Base-by-base conservation (phyloP, 2,797 vertebrate genomes). In the Sebastes miniatus region DNA sequence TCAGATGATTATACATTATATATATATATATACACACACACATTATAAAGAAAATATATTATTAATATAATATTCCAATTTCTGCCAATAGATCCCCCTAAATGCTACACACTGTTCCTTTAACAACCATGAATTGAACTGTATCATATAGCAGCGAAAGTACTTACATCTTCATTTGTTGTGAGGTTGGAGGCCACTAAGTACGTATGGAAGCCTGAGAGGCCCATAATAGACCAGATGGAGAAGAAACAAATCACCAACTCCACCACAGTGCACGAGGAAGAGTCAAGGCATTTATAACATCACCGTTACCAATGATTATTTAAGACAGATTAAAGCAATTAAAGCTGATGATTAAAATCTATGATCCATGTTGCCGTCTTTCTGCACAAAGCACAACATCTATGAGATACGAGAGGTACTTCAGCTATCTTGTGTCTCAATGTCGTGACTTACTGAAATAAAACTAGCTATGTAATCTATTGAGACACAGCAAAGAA, bases 151-250 rank as follows among this genome's bases (percentile, higher is more conserved):
- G 24, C 0, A 1, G 4, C 20, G 7, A 2, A 3, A 27, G 32
- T 92, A 96, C 97, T 98, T 89, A 98, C 98, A 2, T 99, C 98
- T 95, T 99, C 98, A 1, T 99, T 99, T 0, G 98, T 99, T 9
- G 98, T 99, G 94, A 98, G 96, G 93, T 99, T 99, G 87, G 98
- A 99, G 93, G 98, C 98, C 18, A 99, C 96, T 76, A 99, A 95
- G 8, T 99, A 99, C n/a, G 98, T 99, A 94, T 99, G 98, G 95
- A 99, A 99, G 94, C 98, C 98, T 94, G 98, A 99, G 93, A 99
- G 98, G 94, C 98, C 98, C 94, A 99, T 88, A 94, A 99, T 97
- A 80, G 97, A 98, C 98, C 98, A 99, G 88, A 99, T 97, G 88
- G 98, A 98, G 94, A 99, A 99, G 93, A 99, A 99, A 91, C 98